Base-by-base conservation (phyloP, 2,113 vertebrate species). In the Gobiocypris rarus region DNA sequence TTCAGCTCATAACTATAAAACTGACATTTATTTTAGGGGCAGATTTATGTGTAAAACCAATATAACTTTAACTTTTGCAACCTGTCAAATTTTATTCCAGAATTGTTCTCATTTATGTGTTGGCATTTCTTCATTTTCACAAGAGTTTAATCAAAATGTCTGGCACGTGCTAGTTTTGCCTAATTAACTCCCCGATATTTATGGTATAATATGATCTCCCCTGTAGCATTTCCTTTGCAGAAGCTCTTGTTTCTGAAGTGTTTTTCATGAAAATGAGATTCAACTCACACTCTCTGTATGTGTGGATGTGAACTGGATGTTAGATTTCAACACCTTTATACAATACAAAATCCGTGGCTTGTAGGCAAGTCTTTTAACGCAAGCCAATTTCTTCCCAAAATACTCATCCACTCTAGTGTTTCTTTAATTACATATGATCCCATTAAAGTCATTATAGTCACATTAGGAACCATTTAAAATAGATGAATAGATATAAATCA, bases 291-390 rank as follows among this genome's bases (percentile, higher is more conserved):
- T 52, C 63, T 76, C 63, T 61, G 67, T 50, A 79, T 63, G 54
- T 73, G 75, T 19, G 76, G 48, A 84, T 84, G 83, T 70, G 75
- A 69, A 73, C 83, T 61, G 75, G 75, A 84, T 78, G 63, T 70
- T 79, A 73, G 56, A 61, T 80, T 26, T 54, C 54, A 4, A 59
- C 65, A 79, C 38, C 50, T 61, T 71, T 78, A 24, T n/a, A 78
- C 15, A 5, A 71, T 78, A 70, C 24, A 71, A 52, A 31, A 84
- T 63, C 26, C 28, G 11, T 4, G 4, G 17, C 56, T 61, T 83
- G 28, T 65, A 24, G 74, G 48, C 71, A 50, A 10, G 28, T 65
- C 34, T 80, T 50, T 80, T 31, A 65, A n/a, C 15, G 1, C 1
- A 2, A 43, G 31, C 2, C 24, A 50, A 63, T 61, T 45, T 63